These are phyloP conservation scores for Camponotus pennsylvanicus DNA, from an alignment of 1,140 invertebrate genomes.

Conservation along the genomic window DNA sequence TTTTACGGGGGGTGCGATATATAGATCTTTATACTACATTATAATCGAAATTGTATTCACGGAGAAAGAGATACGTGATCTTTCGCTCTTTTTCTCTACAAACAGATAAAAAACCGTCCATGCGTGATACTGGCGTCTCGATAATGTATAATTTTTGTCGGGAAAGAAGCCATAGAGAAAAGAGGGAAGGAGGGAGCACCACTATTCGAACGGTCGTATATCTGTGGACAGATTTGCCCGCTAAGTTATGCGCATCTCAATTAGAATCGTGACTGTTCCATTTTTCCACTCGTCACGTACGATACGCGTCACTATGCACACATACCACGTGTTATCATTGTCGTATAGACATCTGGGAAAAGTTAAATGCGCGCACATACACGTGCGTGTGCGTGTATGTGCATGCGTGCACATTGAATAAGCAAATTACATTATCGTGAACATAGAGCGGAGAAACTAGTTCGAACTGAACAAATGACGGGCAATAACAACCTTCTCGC, in stretches of 20 bases:
- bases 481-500: slow-evolving; percentile 44
- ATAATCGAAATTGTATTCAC: not conserved
- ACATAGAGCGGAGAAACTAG: slow-evolving; percentile 40
- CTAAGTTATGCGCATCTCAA: slow-evolving; percentile 55
- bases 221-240: slow-evolving; percentile 9
- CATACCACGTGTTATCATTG: slow-evolving; percentile 22
- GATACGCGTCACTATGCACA: slow-evolving; percentile 5
- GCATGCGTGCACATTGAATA: slow-evolving; percentile 7
- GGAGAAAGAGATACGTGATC: not conserved
- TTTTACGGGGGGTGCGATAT: not conserved
- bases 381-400: no score
- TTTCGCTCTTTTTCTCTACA: not conserved
- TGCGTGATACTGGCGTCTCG: not conserved
- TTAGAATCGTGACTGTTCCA: slow-evolving; percentile 27
- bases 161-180: not conserved
- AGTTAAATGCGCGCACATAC: not conserved
- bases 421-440: slow-evolving; percentile 50
- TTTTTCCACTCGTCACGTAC: slow-evolving; percentile 37
- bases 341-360: not conserved
- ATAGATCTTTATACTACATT: not conserved
- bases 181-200: not conserved
- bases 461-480: slow-evolving; percentile 37
- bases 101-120: not conserved
- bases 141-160: slow-evolving; percentile 9
- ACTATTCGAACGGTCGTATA: not conserved